Percentiles rank a stretch among this genome's conserved stretches.
Evolutionary conservation across 2,888 invertebrate genomes (phyloP).

Genomic region (Trichacis sp.): DNA sequence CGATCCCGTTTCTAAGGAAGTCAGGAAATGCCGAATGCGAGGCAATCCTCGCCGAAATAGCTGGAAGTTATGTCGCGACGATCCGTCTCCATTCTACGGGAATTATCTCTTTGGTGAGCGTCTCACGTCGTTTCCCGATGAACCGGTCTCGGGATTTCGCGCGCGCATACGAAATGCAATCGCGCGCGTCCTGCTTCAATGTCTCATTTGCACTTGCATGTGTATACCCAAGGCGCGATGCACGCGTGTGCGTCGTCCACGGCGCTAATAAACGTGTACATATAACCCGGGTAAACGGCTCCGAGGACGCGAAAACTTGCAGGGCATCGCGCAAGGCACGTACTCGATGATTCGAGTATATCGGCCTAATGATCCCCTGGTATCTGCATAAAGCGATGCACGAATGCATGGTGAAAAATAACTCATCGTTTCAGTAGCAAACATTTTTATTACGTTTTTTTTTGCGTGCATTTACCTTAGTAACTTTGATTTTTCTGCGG

Average conservation of each 20-base stretch:
- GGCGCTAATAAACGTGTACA: constrained; percentile 18
- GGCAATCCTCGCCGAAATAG: constrained; percentile 11
- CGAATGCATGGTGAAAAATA: too few relatives aligned
- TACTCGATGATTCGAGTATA: constrained; percentile 54
- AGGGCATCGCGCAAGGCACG: constrained; percentile 39
- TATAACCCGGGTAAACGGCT: constrained; percentile 35
- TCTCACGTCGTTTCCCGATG: constrained; percentile 1
- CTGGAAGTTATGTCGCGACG: constrained; percentile 19
- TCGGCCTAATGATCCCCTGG: constrained; percentile 50
- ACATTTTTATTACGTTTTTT: too few relatives aligned
- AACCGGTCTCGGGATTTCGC: constrained; percentile 5
- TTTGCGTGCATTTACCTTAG: too few relatives aligned
- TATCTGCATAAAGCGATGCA: constrained; percentile 54
- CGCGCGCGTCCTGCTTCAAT: constrained; percentile 40
- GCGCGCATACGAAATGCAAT: constrained; percentile 32
- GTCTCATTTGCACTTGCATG: constrained; percentile 40
- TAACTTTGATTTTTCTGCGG: too few relatives aligned
- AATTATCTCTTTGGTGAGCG: constrained; percentile 19
- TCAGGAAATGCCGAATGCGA: constrained; percentile 15
- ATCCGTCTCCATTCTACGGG: constrained; percentile 25
- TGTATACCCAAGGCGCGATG: constrained; percentile 7
- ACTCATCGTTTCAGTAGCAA: too few relatives aligned
- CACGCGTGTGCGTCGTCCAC: constrained; percentile 7
- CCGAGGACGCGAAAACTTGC: constrained; percentile 18
- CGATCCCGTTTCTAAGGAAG: constrained; percentile 4